Conservation (phyloP, 2,888 invertebrate species). For the Geotrupes spiniger region DNA sequence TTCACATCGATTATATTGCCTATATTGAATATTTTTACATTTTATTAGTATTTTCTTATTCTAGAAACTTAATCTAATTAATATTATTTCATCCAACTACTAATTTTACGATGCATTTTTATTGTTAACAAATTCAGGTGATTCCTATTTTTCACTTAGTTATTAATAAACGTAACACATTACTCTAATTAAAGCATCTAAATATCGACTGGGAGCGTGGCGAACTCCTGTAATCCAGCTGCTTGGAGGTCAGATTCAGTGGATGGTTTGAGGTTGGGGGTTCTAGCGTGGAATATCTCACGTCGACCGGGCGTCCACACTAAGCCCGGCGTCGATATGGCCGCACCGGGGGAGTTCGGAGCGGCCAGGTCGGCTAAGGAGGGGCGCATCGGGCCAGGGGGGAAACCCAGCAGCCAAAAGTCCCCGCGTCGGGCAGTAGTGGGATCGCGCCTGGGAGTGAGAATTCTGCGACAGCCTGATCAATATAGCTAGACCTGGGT, state of each 20-base stretch:
- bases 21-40: too few species aligned
- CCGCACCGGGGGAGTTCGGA: slow-evolving; percentile 77
- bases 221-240: slow-evolving; percentile 98
- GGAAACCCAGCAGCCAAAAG: slow-evolving; percentile 99
- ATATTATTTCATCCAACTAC: too few species aligned
- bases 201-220: slow-evolving; percentile 82
- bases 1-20: too few species aligned
- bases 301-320: slow-evolving; percentile 93
- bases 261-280: slow-evolving; percentile 92
- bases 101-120: too few species aligned
- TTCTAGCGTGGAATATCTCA: slow-evolving; percentile 63
- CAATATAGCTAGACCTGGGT: slow-evolving; percentile 73
- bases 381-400: slow-evolving; percentile 97
- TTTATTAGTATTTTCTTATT: too few species aligned
- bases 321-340: slow-evolving; percentile 99
- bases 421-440: slow-evolving; percentile 97
- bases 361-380: slow-evolving; percentile 89
- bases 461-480: slow-evolving; percentile 82
- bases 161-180: too few species aligned
- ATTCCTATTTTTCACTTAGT: too few species aligned
- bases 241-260: slow-evolving; percentile 83
- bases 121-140: too few species aligned
- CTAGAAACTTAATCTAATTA: too few species aligned
- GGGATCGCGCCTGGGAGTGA: slow-evolving; percentile 97
- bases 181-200: too few species aligned